Conservation (phyloP, 2,888 invertebrate species). For the Oscheius sp. region DNA sequence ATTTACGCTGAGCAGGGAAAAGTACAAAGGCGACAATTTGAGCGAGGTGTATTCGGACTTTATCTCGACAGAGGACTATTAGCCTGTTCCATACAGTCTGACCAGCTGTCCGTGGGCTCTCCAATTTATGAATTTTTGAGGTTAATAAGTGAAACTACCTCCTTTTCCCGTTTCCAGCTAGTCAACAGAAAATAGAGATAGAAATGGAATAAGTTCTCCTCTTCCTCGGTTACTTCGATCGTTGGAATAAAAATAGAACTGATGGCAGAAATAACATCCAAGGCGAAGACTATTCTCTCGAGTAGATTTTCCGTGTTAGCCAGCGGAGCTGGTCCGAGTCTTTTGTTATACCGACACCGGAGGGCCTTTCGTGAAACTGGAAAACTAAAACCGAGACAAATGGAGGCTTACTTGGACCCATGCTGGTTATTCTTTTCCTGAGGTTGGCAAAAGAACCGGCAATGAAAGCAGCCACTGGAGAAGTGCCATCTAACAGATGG, state of each 20-base stretch:
- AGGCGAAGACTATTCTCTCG: slow-evolving; percentile 46
- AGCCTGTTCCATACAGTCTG: slow-evolving; percentile 53
- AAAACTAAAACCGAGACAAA: background rate
- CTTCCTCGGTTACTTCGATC: slow-evolving; percentile 46
- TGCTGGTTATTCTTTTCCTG: slow-evolving; percentile 36
- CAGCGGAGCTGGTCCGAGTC: slow-evolving; percentile 42
- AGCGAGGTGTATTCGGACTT: slow-evolving; percentile 56
- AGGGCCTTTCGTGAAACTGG: slow-evolving; percentile 37
- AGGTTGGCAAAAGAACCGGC: slow-evolving; percentile 44
- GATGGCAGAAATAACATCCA: slow-evolving; percentile 46
- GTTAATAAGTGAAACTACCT: background rate
- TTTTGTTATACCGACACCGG: slow-evolving; percentile 30
- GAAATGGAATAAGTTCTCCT: slow-evolving; percentile 56
- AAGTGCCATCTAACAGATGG: slow-evolving; percentile 35
- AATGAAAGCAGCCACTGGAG: slow-evolving; percentile 42
- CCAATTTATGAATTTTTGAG: background rate
- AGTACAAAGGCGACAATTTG: slow-evolving; percentile 67
- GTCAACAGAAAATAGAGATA: slow-evolving; percentile 53
- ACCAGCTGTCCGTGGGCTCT: slow-evolving; percentile 8
- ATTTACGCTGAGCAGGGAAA: slow-evolving; percentile 58
- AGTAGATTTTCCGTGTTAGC: slow-evolving; percentile 54
- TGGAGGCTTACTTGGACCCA: slow-evolving; percentile 40
- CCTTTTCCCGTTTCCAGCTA: slow-evolving; percentile 46
- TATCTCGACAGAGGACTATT: slow-evolving; percentile 47
- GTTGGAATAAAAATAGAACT: slow-evolving; percentile 44